Evolutionary conservation across 2,113 vertebrate genomes (phyloP).

Genomic region (Dicerorhinus sumatrensis): DNA sequence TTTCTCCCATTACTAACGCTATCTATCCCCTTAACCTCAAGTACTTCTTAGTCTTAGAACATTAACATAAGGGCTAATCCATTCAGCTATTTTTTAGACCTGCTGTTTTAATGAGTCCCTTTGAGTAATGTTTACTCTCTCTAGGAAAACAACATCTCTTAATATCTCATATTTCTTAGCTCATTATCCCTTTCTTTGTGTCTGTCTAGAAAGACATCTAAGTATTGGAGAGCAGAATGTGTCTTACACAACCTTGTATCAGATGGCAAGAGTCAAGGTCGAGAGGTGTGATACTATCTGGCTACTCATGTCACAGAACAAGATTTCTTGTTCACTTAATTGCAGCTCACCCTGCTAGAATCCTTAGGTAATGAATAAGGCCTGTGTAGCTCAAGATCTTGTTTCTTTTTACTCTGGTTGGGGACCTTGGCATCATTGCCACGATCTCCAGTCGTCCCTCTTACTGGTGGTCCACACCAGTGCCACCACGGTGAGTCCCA

Average conservation of each 20-base stretch:
- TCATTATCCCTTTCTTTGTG: background rate
- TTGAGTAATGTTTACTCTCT: background rate
- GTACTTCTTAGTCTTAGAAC: background rate
- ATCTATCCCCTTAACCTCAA: background rate
- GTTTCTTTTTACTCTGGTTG: background rate
- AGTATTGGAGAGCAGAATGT: background rate
- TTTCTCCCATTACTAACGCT: background rate
- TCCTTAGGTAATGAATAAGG: background rate
- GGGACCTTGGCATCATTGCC: background rate
- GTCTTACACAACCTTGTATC: background rate
- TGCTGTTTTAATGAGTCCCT: background rate
- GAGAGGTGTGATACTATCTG: background rate
- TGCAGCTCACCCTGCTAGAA: background rate
- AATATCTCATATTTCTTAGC: background rate
- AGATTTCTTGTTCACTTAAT: background rate
- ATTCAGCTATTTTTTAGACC: background rate
- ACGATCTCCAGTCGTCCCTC: background rate
- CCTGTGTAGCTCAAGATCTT: background rate
- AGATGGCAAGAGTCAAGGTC: background rate
- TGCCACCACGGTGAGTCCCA: too few species aligned
- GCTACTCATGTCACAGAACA: background rate
- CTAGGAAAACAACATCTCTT: background rate
- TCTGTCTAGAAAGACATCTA: background rate
- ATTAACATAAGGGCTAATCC: background rate
- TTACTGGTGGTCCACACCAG: rapidly evolving